Conservation (phyloP, 2,113 vertebrate species). For the Coturnix japonica region DNA sequence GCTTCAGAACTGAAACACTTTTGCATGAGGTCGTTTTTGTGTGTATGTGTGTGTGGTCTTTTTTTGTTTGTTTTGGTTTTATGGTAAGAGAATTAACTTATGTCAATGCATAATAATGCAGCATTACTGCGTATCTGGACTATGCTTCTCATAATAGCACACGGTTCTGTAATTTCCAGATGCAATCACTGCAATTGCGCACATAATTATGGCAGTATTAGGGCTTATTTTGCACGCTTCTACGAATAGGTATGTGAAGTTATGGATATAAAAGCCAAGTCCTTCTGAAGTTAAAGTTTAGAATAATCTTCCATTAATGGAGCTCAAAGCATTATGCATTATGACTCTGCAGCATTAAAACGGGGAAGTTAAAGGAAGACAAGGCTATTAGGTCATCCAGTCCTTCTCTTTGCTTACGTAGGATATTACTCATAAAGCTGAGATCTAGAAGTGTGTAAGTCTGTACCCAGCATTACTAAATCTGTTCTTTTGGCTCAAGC, state of each 20-base stretch:
- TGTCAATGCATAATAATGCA: not conserved
- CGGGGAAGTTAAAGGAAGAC: not conserved
- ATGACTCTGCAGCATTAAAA: not conserved
- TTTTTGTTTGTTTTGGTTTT: not conserved
- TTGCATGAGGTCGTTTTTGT: too few relatives aligned
- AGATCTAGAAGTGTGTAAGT: not conserved
- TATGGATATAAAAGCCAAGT: not conserved
- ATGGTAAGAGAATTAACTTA: not conserved
- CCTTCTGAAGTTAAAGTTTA: slow-evolving; percentile 8
- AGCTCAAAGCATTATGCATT: slow-evolving; percentile 26
- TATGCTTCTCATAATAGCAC: not conserved
- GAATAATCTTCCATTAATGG: slow-evolving; percentile 28
- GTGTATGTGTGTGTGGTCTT: not conserved
- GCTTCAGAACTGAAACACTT: not conserved
- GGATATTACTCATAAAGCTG: not conserved
- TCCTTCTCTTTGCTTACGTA: not conserved
- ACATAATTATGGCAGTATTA: not conserved
- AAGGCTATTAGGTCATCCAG: not conserved
- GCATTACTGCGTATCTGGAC: not conserved
- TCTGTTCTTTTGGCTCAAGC: not conserved
- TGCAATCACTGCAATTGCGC: not conserved
- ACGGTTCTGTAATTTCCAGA: not conserved
- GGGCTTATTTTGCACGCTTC: not conserved
- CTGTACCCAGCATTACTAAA: not conserved
- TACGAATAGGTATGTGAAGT: not conserved